A percentile compares a stretch with the other conserved stretches of the same genome.
These are phyloP conservation scores for Drosophila kanapiae DNA, from an alignment of 1,140 invertebrate species.

Conservation along the genomic window DNA sequence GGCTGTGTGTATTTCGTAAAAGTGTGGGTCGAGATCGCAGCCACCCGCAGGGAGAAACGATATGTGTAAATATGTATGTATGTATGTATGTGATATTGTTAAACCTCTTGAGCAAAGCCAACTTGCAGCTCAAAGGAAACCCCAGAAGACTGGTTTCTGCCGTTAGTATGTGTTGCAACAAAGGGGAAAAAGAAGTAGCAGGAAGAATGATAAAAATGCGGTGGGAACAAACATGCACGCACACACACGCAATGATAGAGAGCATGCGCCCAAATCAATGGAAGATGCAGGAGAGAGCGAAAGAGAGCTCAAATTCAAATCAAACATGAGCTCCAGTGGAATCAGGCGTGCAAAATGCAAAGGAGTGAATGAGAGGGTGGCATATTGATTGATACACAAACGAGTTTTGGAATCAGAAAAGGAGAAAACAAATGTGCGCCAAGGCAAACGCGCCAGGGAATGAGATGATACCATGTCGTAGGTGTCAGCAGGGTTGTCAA, in stretches of 20 bases:
- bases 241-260: conserved; percentile 24
- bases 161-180: conserved; percentile 19
- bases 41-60: conserved; percentile 31
- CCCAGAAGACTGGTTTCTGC: conserved; percentile 37
- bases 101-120: conserved; percentile 31
- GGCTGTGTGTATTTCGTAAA: neutral
- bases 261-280: conserved; percentile 19
- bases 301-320: conserved; percentile 37
- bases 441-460: conserved; percentile 20
- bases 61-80: conserved; percentile 12
- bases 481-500: conserved; percentile 39
- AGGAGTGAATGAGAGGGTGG: conserved; percentile 31
- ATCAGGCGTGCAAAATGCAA: conserved; percentile 62
- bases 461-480: conserved; percentile 25
- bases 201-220: conserved; percentile 59
- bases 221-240: conserved; percentile 39
- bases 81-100: conserved; percentile 1
- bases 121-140: conserved; percentile 16
- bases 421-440: conserved; percentile 12
- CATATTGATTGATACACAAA: conserved; percentile 78
- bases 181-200: neutral
- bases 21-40: conserved; percentile 20
- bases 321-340: conserved; percentile 43
- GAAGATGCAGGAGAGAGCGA: conserved; percentile 16
- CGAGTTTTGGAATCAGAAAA: conserved; percentile 61